Percentiles rank a stretch among this genome's conserved stretches.
Evolutionary conservation across 2,888 invertebrate genomes (phyloP).

Genomic region (Latheticus oryzae): DNA sequence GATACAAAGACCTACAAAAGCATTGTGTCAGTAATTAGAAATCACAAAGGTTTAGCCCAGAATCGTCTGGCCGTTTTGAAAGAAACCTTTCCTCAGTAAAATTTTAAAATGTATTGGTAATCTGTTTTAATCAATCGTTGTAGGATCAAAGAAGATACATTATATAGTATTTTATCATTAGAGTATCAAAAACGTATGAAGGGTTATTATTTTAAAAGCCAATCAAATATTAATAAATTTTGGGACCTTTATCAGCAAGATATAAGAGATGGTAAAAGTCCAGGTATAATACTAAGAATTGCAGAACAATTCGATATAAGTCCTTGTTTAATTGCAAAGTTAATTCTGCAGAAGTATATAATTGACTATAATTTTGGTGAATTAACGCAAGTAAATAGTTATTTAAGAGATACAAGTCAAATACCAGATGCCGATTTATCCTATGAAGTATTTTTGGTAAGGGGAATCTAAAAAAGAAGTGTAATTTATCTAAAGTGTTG

Average conservation of each 20-base stretch:
- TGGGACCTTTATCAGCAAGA: slow-evolving; percentile 66
- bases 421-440: slow-evolving; percentile 79
- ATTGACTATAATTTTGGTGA: slow-evolving; percentile 52
- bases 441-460: slow-evolving; percentile 79
- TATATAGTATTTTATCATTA: slow-evolving; percentile 78
- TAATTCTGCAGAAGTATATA: slow-evolving; percentile 70
- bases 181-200: slow-evolving; percentile 76
- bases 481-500: slow-evolving; percentile 51
- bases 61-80: slow-evolving; percentile 52
- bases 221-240: slow-evolving; percentile 67
- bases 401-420: slow-evolving; percentile 77
- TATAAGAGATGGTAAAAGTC: slow-evolving; percentile 64
- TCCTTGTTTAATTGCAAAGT: slow-evolving; percentile 71
- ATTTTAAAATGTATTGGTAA: slow-evolving; percentile 28
- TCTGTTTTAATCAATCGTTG: slow-evolving; percentile 47
- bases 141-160: slow-evolving; percentile 71
- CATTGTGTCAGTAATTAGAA: slow-evolving; percentile 46
- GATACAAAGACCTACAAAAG: slow-evolving; percentile 44
- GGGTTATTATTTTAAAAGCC: slow-evolving; percentile 71
- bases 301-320: slow-evolving; percentile 68
- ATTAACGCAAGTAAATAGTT: slow-evolving; percentile 62
- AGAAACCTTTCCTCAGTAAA: slow-evolving; percentile 71
- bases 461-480: background rate
- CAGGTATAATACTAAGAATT: slow-evolving; percentile 73
- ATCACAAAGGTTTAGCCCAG: slow-evolving; percentile 48